Percentiles rank a stretch among this genome's conserved stretches.
These are phyloP conservation scores for Pitangus sulphuratus DNA, from an alignment of 2,797 vertebrate genomes.

Conservation along the genomic window DNA sequence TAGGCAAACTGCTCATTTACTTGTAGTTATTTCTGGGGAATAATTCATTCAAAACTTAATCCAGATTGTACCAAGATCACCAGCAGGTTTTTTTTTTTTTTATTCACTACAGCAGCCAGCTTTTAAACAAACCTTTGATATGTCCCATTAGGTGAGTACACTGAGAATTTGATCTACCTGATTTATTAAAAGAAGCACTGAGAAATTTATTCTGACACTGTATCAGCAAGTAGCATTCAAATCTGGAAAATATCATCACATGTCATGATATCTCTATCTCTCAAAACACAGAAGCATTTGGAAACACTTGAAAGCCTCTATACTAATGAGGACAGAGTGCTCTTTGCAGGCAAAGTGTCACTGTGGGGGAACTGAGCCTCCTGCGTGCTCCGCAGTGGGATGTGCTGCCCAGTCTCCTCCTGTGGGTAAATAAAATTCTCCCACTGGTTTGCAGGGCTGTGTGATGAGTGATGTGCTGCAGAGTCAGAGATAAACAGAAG, in stretches of 20 bases:
- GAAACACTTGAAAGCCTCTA: not conserved
- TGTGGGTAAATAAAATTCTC: not conserved
- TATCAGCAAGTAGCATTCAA: not conserved
- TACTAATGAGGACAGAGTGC: not conserved
- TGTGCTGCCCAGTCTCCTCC: not conserved
- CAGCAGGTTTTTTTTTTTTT: not conserved
- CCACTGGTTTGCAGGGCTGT: not conserved
- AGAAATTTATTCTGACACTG: not conserved
- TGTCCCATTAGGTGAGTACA: not conserved
- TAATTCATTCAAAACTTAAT: not conserved
- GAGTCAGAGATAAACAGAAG: not conserved
- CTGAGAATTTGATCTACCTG: not conserved
- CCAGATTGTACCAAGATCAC: not conserved
- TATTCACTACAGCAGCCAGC: not conserved
- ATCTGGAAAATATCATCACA: not conserved
- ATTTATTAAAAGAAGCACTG: not conserved
- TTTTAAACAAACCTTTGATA: not conserved
- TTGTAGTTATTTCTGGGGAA: not conserved
- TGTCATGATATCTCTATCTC: not conserved
- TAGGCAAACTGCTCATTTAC: not conserved
- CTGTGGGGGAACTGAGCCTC: not conserved
- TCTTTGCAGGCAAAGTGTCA: not conserved
- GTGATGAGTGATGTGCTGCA: not conserved
- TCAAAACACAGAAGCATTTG: not conserved
- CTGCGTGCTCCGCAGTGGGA: rapidly evolving